These are phyloP conservation scores for Anthophora plumipes DNA, from an alignment of 2,888 invertebrate genomes.

Conservation along the genomic window DNA sequence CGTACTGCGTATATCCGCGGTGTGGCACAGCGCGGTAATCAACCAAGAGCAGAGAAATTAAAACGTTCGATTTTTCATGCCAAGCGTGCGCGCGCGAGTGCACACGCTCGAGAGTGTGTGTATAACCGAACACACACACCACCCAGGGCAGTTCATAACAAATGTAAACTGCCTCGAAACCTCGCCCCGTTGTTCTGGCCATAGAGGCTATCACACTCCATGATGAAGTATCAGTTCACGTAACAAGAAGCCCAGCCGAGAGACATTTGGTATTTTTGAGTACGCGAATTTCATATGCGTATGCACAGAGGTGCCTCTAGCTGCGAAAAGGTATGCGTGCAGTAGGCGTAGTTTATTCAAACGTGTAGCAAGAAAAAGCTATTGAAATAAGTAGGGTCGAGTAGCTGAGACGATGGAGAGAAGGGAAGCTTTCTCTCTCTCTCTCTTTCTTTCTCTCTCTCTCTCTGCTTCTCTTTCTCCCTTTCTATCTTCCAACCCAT, in stretches of 20 bases:
- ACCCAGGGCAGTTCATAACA: conserved; percentile 53
- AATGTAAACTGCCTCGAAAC: conserved; percentile 57
- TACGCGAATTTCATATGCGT: conserved; percentile 49
- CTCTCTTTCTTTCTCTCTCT: not conserved
- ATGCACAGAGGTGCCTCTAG: conserved; percentile 24
- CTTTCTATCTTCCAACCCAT: conserved; percentile 78
- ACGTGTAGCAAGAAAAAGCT: conserved; percentile 79
- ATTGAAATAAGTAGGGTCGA: conserved; percentile 84
- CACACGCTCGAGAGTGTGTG: too few relatives aligned
- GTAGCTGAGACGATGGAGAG: conserved; percentile 74
- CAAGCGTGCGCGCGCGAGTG: not conserved
- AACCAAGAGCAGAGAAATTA: conserved; percentile 58
- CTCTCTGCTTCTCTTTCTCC: conserved; percentile 38
- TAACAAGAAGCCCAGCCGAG: conserved; percentile 42
- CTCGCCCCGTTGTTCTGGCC: conserved; percentile 16
- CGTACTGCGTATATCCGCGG: conserved; percentile 37
- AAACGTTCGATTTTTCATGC: conserved; percentile 62
- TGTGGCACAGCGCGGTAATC: conserved; percentile 48
- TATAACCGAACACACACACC: too few relatives aligned
- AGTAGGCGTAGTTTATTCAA: conserved; percentile 79
- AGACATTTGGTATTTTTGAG: conserved; percentile 50
- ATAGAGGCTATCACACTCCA: not conserved
- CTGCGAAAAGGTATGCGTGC: conserved; percentile 42
- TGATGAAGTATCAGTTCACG: conserved; percentile 51
- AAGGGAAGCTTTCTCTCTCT: not conserved